These are phyloP conservation scores for Centropus bengalensis DNA, from an alignment of 2,113 vertebrate species.

Conservation along the genomic window DNA sequence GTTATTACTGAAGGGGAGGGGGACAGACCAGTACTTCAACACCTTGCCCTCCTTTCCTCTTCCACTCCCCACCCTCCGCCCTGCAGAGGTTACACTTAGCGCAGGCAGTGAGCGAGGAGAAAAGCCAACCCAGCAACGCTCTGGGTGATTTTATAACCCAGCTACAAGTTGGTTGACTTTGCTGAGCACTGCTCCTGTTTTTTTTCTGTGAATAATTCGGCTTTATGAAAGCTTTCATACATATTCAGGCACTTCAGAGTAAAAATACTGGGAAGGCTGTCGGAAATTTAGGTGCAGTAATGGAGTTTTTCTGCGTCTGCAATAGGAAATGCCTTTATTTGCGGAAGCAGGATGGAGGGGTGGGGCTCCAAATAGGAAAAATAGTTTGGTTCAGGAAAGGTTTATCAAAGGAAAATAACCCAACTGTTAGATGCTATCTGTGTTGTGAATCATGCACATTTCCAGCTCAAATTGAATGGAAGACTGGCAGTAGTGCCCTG, in stretches of 20 bases:
- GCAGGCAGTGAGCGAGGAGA: neutral
- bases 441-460: neutral
- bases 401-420: conserved; percentile 55
- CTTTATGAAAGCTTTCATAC: neutral
- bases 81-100: neutral
- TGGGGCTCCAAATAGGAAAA: conserved; percentile 20
- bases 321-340: conserved; percentile 46
- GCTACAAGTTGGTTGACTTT: neutral
- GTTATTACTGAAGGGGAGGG: neutral
- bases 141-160: neutral
- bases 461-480: neutral
- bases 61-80: neutral
- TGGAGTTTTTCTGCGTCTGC: neutral
- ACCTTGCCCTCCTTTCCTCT: neutral
- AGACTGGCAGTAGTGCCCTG: fast-evolving
- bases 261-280: neutral
- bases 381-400: conserved; percentile 14
- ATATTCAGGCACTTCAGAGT: neutral
- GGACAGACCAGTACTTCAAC: neutral
- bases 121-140: neutral
- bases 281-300: neutral
- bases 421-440: neutral
- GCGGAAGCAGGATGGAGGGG: neutral
- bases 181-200: neutral
- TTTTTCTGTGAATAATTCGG: neutral